Percentiles rank a stretch among this genome's conserved stretches.
These are phyloP conservation scores for Callorhinus ursinus DNA, from an alignment of 2,113 vertebrate genomes.

Conservation along the genomic window DNA sequence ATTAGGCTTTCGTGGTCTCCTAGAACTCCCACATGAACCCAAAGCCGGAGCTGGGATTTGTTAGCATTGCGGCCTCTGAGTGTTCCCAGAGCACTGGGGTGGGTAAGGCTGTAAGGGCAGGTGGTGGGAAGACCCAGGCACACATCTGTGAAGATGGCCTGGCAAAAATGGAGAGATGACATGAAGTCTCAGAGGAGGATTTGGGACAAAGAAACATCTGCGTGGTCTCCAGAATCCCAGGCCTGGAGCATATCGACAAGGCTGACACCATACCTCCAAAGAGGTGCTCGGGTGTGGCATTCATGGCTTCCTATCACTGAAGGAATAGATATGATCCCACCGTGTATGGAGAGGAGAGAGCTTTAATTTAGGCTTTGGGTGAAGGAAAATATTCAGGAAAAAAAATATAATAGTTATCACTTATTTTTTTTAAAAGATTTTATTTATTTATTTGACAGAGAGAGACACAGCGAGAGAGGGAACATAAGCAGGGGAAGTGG, in stretches of 20 bases:
- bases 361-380: background rate
- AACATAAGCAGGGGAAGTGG: no score
- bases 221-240: background rate
- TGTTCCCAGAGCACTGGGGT: background rate
- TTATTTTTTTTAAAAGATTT: no score
- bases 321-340: background rate
- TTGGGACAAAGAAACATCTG: background rate
- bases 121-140: background rate
- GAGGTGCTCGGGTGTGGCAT: background rate
- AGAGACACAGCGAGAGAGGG: no score
- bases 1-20: background rate
- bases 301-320: background rate
- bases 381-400: slow-evolving; percentile 37
- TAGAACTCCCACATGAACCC: background rate
- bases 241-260: background rate
- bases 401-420: no score
- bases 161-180: background rate
- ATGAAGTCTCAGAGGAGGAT: background rate
- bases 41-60: background rate
- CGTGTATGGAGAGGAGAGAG: background rate
- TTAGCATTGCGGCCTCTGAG: background rate
- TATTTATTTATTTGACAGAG: no score
- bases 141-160: background rate
- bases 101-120: background rate
- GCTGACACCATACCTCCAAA: background rate